Percentiles rank a stretch among this genome's conserved stretches.
phyloP scores from a whole-genome alignment of 2,797 vertebrate genomes.

The Toxotes lorentzi region DNA sequence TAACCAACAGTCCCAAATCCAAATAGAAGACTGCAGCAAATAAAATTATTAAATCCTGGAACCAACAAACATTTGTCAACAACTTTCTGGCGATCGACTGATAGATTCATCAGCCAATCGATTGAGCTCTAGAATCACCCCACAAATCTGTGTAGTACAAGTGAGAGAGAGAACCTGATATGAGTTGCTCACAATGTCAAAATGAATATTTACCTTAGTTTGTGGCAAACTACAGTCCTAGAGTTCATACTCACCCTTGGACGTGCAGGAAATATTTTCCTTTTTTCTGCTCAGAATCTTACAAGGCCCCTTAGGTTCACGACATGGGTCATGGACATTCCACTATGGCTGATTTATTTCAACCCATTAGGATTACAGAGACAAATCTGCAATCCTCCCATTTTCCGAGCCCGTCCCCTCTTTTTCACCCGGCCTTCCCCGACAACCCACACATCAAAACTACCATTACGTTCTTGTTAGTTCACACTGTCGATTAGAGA shows the following conservation, averaged over 20 bases:
- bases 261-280: slow-evolving; percentile 47
- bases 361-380: slow-evolving; percentile 81
- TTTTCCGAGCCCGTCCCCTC: slow-evolving; percentile 61
- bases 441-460: slow-evolving; percentile 82
- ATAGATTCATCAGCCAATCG: not conserved
- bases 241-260: not conserved
- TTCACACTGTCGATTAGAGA: slow-evolving; percentile 84
- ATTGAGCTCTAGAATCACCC: not conserved
- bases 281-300: slow-evolving; percentile 67
- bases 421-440: slow-evolving; percentile 64
- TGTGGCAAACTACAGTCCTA: not conserved
- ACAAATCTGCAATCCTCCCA: slow-evolving; percentile 74
- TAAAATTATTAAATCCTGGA: not conserved
- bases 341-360: slow-evolving; percentile 82
- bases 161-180: not conserved
- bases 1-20: not conserved
- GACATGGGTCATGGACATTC: slow-evolving; percentile 77
- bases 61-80: not conserved
- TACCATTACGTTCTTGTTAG: slow-evolving; percentile 83
- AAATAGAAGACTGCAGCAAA: not conserved
- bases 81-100: not conserved
- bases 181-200: not conserved
- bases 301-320: slow-evolving; percentile 73
- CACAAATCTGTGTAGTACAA: not conserved
- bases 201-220: slow-evolving; percentile 9